Base-by-base conservation (phyloP, 2,797 vertebrate genomes). In the Brachyalestes nurse region DNA sequence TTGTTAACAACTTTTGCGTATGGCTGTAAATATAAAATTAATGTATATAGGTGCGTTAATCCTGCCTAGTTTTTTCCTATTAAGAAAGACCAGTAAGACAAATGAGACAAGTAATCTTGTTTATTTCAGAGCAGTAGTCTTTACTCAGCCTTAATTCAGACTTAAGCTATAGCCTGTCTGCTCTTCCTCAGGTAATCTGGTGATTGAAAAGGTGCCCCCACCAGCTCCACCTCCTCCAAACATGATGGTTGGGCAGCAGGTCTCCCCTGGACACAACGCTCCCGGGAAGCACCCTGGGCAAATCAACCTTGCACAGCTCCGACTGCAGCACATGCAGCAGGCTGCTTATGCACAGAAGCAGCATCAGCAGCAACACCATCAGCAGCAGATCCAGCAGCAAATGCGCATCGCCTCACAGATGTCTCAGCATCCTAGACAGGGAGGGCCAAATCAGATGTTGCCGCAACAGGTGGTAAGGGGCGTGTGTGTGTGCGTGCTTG, bases 281-380 rank as follows among this genome's bases (percentile, higher is more conserved):
- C 81, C 95, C 25, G 93, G 83, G 85, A 98, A 98, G 92, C 90
- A 96, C 89, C 93, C 94, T 28, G 97, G 97, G 70, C 98, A 99
- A 90, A 99, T 99, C 89, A 99, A 98, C 65, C 93, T 99, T 85
- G 97, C 98, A 0, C 98, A 99, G 90, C 96, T 99, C 51, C 94
- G 97, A 19, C 93, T 99, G 74, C 98, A 99, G 89, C 98, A 99
- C 88, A 98, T 99, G 97, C 98, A 99, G 78, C 95, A 90, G 51
- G 95, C 95, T 23, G 96, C 95, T 19, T 95, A 94, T 38, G 95
- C 95, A 40, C 96, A 97, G 40, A 96, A 97, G 77, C 96, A 96
- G 19, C 96, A 96, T 74, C 95, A 96, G 25, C 94, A 95, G 0
- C 96, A 97, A 19, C 92, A 92, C 19, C 95, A 96, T 72, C 95